Evolutionary conservation across 2,113 vertebrate genomes (phyloP), one percentile per base, ranked within the genome.

Genomic region (Chitala chitala): DNA sequence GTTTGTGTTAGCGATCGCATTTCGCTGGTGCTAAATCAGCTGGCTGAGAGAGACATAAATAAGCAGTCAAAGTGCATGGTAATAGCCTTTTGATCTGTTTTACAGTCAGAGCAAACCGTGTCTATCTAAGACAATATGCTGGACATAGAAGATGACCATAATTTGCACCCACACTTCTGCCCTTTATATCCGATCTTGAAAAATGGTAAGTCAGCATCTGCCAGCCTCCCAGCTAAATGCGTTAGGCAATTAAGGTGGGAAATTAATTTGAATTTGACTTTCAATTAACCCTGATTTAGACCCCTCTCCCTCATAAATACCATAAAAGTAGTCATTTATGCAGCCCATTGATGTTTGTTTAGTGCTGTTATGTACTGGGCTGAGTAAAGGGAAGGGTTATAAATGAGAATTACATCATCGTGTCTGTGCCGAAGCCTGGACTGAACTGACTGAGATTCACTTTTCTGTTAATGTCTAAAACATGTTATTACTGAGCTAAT

Each of bases 1-100:
- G 89, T 93, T 92, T 92, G 90, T 93, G 92, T 92, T 26, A 92
- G 86, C 82, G 88, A 91, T 92, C 91, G 90, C 93, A 86, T 94
- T 94, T 93, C 86, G 86, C 87, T 85, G 88, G 86, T 87, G 90
- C 87, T 98, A 98, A 96, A 98, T 98, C 95, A 97, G 92, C 56
- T 70, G 85, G 81, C 82, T 77, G 77, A 92, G 90, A 91, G 81
- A 89, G 89, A 89, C 94, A 93, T 96, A 96, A 98, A 98, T 96
- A 98, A 98, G 92, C 89, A 90, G 86, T 90, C 88, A 91, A 89
- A 91, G 90, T 89, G 86, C 91, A 92, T 85, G 90, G 91, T 96
- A 95, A 96, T 96, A 92, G 92, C 90, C 88, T 88, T 91, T 91
- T 92, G 90, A 92, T 94, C 90, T 91, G 92, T 92, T 94, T 94